These are phyloP conservation scores for Hippocampus comes DNA, from an alignment of 2,113 vertebrate genomes.

Conservation along the genomic window DNA sequence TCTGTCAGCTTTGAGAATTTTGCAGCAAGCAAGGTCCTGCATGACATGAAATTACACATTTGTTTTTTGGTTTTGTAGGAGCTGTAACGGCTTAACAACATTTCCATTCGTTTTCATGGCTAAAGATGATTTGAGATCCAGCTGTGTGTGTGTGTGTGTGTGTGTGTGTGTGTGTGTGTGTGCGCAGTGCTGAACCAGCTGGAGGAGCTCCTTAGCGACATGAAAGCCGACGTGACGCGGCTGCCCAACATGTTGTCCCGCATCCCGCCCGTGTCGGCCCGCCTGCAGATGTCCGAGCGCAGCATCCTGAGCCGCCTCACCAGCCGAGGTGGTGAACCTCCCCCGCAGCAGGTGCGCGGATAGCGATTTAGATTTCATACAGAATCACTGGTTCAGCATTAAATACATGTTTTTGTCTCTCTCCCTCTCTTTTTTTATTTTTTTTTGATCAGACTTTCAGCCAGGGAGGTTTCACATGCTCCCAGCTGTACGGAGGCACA, in stretches of 20 bases:
- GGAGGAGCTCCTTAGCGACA: conserved; percentile 96
- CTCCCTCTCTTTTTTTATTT: conserved; percentile 8
- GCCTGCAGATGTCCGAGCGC: conserved; percentile 95
- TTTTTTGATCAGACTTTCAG: conserved; percentile 64
- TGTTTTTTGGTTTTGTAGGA: no score
- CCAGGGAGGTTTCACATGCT: conserved; percentile 85
- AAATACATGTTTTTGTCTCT: background rate
- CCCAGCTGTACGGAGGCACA: conserved; percentile 88
- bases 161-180: background rate
- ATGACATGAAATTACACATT: no score
- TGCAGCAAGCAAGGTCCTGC: no score
- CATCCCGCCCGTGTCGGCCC: conserved; percentile 90
- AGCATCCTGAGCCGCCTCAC: conserved; percentile 96
- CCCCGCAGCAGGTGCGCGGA: conserved; percentile 81
- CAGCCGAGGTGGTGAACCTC: conserved; percentile 85
- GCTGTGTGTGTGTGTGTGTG: background rate
- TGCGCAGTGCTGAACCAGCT: conserved; percentile 90
- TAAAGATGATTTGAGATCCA: no score
- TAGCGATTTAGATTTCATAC: background rate
- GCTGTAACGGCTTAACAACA: no score
- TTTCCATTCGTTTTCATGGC: no score
- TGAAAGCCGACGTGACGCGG: conserved; percentile 95
- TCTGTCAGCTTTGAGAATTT: no score
- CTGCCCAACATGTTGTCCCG: conserved; percentile 95
- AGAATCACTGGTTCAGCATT: background rate